These are phyloP conservation scores for Pterophyllum scalare DNA, from an alignment of 2,113 vertebrate genomes.

Conservation along the genomic window DNA sequence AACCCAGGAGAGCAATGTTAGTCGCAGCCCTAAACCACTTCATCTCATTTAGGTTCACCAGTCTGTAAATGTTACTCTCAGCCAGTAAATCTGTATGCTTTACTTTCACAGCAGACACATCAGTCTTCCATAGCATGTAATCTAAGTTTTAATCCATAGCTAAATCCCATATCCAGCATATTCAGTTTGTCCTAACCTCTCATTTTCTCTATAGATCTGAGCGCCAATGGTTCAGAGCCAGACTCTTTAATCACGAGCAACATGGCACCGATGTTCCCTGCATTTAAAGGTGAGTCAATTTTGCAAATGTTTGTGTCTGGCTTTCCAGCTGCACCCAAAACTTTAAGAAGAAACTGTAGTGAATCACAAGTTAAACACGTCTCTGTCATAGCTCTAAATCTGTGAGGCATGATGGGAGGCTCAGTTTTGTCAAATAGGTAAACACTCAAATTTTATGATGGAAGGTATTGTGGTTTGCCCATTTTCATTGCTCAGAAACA, in stretches of 20 bases:
- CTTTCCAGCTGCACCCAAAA: neutral
- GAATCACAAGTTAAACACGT: neutral
- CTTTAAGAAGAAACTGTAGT: neutral
- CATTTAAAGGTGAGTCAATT: conserved; percentile 73
- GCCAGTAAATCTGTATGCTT: neutral
- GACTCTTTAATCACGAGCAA: conserved; percentile 82
- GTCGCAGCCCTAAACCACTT: neutral
- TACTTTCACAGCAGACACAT: neutral
- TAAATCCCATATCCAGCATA: neutral
- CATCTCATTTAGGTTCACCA: neutral
- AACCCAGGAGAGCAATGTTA: too few relatives aligned
- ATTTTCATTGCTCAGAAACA: conserved; percentile 17
- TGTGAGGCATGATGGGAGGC: neutral
- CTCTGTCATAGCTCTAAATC: neutral
- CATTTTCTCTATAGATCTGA: conserved; percentile 65
- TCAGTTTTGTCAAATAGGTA: conserved; percentile 11
- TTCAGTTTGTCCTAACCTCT: neutral
- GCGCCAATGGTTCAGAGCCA: neutral
- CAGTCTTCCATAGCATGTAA: neutral
- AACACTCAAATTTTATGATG: conserved; percentile 6
- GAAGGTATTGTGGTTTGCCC: conserved; percentile 13
- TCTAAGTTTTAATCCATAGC: neutral
- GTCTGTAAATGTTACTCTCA: conserved; percentile 2
- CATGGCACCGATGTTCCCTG: conserved; percentile 81
- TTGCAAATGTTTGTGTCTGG: neutral